These are phyloP conservation scores for Atherinomorus stipes DNA, from an alignment of 2,113 vertebrate genomes.

Conservation along the genomic window DNA sequence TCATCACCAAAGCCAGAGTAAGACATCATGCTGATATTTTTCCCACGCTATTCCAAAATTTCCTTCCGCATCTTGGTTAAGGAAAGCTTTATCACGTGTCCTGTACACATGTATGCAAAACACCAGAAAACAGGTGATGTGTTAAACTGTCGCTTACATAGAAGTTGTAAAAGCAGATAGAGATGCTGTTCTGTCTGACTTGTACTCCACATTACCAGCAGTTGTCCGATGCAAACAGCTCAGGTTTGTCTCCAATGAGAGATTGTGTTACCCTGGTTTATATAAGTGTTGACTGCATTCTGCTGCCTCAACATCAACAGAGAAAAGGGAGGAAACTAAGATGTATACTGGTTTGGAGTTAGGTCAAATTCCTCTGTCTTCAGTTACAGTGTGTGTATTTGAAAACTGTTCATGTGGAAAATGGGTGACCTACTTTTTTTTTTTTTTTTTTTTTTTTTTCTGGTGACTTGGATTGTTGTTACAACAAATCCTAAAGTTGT, in stretches of 20 bases:
- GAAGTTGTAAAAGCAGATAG: too few relatives aligned
- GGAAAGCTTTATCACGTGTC: not conserved
- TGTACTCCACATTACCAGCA: not conserved
- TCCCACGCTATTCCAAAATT: too few relatives aligned
- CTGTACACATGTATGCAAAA: too few relatives aligned
- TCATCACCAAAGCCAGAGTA: not conserved
- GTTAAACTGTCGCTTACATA: too few relatives aligned
- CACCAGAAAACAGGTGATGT: too few relatives aligned
- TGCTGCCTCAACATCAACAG: not conserved
- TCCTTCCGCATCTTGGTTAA: not conserved
- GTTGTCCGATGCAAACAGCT: not conserved
- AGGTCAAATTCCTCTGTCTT: constrained; percentile 23
- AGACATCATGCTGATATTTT: too few relatives aligned
- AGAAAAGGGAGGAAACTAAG: not conserved
- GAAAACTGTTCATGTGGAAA: constrained; percentile 32
- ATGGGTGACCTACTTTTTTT: not conserved
- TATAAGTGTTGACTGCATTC: constrained; percentile 14
- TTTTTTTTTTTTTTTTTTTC: too few relatives aligned
- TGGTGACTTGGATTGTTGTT: not conserved
- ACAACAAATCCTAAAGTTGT: not conserved
- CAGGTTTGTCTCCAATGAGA: constrained; percentile 33
- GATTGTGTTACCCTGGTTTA: constrained; percentile 42
- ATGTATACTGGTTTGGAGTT: constrained; percentile 19
- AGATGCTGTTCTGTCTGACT: not conserved
- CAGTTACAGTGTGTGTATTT: constrained; percentile 28